A percentile compares a stretch with the other conserved stretches of the same genome.
Evolutionary conservation across 2,888 invertebrate genomes (phyloP).

Genomic region (Heliconius aoede): DNA sequence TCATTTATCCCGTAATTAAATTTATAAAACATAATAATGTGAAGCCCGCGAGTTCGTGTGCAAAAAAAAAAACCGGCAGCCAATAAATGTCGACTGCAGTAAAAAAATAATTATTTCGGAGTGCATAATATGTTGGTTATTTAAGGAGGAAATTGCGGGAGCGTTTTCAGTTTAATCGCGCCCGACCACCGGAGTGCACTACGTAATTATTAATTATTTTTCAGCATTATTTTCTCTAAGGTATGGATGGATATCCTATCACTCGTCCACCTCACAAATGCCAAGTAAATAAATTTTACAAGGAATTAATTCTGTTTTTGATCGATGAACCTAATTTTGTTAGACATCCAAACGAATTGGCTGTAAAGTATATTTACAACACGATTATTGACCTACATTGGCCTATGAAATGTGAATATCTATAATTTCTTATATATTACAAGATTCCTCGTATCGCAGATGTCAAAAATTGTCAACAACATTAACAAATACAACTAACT

Average conservation of each 20-base stretch:
- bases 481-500: conserved; percentile 35
- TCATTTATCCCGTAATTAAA: conserved; percentile 6
- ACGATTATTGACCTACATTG: no score
- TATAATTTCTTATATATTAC: background rate
- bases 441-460: conserved; percentile 15
- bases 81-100: conserved; percentile 41
- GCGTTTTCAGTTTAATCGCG: conserved; percentile 36
- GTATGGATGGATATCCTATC: background rate
- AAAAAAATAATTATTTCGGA: conserved; percentile 36
- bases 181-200: conserved; percentile 40
- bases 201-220: conserved; percentile 36
- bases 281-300: background rate
- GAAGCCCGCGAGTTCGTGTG: conserved; percentile 15
- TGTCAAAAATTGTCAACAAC: conserved; percentile 42
- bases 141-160: conserved; percentile 40
- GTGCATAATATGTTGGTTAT: conserved; percentile 42
- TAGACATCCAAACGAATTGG: background rate
- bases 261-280: background rate
- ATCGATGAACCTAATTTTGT: background rate
- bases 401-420: background rate
- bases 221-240: conserved; percentile 25
- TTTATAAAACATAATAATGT: conserved; percentile 6
- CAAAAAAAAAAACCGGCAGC: conserved; percentile 43
- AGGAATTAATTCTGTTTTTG: no score
- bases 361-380: background rate